Base-by-base conservation (phyloP, 2,888 invertebrate genomes). In the Drymonia ruficornis region DNA sequence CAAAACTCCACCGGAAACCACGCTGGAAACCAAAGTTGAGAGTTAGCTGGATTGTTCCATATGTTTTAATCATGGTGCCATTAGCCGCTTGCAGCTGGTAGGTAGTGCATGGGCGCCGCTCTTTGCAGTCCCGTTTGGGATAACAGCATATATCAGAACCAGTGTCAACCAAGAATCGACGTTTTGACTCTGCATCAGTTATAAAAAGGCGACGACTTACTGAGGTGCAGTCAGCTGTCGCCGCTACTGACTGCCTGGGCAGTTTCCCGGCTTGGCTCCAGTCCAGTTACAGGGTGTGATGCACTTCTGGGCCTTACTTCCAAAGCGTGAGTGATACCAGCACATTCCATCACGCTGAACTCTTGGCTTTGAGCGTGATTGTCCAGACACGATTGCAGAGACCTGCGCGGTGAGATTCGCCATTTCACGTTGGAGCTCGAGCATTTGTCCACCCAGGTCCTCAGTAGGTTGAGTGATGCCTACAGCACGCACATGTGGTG, bases 81-180 rank as follows among this genome's bases (percentile, higher is more conserved):
- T 63, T 65, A 3, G 62, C 65, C 1, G 65, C 65, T 11, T 34
- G 45, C 2, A 65, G 29, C 1, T 38, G n/a, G 19, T 53, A 65
- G 15, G 52, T 42, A 8, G 57, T 54, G 28, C 45, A 42, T 6
- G 18, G 23, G 11, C 47, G 52, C 7, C 47, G 55, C 9, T 52
- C 45, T 23, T 42, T 36, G 9, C 58, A 11, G 8, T 23, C 44
- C 12, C 53, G 23, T 6, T 55, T 51, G 0, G 65, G 65, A 18
- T 34, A 66, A 0, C 63, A 63, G 40, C 63, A 66, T 9, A 66
- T 15, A 15, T 50, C 53, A 36, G 43, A 52, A 0, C 46, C 52
- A 1, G 56, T 48, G 28, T 49, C 52, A 16, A 45, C 23, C 36
- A 55, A 23, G 51, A 43, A 43, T 43, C 12, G 12, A 18, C 19